These are phyloP conservation scores for Dryomyza anilis DNA, from an alignment of 2,888 invertebrate genomes.

Conservation along the genomic window DNA sequence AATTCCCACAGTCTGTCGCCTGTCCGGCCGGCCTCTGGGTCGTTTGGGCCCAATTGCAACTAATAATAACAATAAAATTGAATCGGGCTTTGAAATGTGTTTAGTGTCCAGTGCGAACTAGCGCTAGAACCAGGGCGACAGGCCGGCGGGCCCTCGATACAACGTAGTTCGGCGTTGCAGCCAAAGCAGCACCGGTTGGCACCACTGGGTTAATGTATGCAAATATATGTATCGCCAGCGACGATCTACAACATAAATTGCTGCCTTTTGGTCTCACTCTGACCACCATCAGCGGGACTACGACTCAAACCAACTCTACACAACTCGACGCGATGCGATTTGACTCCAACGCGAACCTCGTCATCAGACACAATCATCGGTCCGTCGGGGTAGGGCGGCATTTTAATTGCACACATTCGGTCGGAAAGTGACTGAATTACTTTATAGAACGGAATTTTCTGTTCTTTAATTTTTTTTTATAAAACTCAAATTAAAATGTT, in stretches of 20 bases:
- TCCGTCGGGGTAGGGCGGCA: background rate
- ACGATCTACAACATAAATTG: constrained; percentile 48
- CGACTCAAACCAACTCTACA: background rate
- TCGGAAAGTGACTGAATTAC: constrained; percentile 1
- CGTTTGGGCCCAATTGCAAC: constrained; percentile 41
- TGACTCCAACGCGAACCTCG: no score
- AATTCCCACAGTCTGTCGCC: constrained; percentile 15
- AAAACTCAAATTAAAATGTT: constrained; percentile 5
- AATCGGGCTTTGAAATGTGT: constrained; percentile 40
- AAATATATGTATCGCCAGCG: constrained; percentile 52
- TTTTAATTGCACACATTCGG: constrained; percentile 22
- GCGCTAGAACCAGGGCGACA: constrained; percentile 14
- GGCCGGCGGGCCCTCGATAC: background rate
- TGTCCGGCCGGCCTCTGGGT: background rate
- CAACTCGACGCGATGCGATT: no score
- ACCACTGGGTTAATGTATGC: constrained; percentile 62
- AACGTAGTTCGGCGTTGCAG: background rate
- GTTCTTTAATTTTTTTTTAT: background rate
- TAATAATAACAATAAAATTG: constrained; percentile 53
- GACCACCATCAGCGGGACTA: background rate
- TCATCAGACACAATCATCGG: background rate
- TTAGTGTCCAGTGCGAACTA: constrained; percentile 40
- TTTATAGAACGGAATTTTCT: background rate
- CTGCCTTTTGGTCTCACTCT: constrained; percentile 3
- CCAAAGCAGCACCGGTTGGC: background rate